A percentile compares a stretch with the other conserved stretches of the same genome.
These are phyloP conservation scores for Trissolcus brochymenae DNA, from an alignment of 2,888 invertebrate genomes.

Conservation along the genomic window DNA sequence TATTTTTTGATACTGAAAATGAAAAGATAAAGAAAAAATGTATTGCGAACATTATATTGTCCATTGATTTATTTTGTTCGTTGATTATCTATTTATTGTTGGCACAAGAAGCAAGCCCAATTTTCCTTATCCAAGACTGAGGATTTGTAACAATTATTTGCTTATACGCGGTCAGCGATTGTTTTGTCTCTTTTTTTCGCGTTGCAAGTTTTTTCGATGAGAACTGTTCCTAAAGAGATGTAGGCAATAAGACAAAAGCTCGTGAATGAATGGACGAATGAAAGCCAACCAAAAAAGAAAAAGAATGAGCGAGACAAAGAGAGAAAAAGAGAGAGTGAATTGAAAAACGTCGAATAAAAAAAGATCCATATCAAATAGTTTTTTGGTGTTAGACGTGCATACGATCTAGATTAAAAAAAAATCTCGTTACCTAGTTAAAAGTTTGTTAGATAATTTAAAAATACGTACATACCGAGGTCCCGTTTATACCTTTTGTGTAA, in stretches of 20 bases:
- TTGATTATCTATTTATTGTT: constrained; percentile 71
- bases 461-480: constrained; percentile 74
- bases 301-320: constrained; percentile 49
- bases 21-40: constrained; percentile 49
- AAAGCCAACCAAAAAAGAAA: constrained; percentile 51
- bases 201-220: constrained; percentile 72
- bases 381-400: constrained; percentile 76
- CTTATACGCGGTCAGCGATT: constrained; percentile 57
- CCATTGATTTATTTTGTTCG: constrained; percentile 64
- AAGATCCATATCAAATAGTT: constrained; percentile 76
- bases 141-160: constrained; percentile 61
- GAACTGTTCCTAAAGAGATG: constrained; percentile 75
- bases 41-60: constrained; percentile 54
- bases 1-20: constrained; percentile 58
- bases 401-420: constrained; percentile 71
- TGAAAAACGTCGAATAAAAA: constrained; percentile 61
- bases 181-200: constrained; percentile 62
- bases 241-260: constrained; percentile 75
- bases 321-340: constrained; percentile 8
- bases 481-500: constrained; percentile 75
- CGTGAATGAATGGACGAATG: constrained; percentile 60
- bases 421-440: constrained; percentile 76
- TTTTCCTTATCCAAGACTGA: constrained; percentile 72
- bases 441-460: constrained; percentile 73
- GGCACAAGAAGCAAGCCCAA: constrained; percentile 43